A percentile compares a stretch with the other conserved stretches of the same genome.
Evolutionary conservation across 2,888 invertebrate species (phyloP).

Genomic region (Drosophila subsilvestris): DNA sequence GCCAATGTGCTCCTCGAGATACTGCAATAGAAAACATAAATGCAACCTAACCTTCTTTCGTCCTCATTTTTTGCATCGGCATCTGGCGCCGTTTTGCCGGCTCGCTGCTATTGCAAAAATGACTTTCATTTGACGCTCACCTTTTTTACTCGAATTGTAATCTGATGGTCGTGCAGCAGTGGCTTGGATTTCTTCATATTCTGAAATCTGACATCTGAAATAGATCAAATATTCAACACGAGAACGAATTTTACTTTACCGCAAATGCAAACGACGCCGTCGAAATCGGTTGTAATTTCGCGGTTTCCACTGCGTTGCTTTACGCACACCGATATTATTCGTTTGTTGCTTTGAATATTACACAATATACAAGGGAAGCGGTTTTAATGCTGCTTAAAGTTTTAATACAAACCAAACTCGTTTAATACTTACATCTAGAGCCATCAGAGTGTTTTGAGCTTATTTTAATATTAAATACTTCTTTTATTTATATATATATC

Average conservation of each 20-base stretch:
- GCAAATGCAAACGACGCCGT: slow-evolving; percentile 61
- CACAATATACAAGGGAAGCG: not conserved
- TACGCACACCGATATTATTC: not conserved
- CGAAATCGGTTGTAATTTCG: slow-evolving; percentile 38
- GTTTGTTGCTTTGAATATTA: not conserved
- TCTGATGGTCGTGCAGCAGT: slow-evolving; percentile 85
- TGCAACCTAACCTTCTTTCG: slow-evolving; percentile 65
- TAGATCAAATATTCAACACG: slow-evolving; percentile 35
- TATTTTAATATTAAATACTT: not conserved
- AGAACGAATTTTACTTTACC: slow-evolving; percentile 44
- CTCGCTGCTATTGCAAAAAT: not conserved
- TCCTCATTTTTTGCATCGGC: slow-evolving; percentile 5
- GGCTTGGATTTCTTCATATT: slow-evolving; percentile 82
- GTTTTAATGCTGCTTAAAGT: not conserved
- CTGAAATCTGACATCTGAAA: slow-evolving; percentile 30
- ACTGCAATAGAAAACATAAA: slow-evolving; percentile 77
- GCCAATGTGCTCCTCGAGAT: slow-evolving; percentile 91
- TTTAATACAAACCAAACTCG: too few species aligned
- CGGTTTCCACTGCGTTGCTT: slow-evolving; percentile 9
- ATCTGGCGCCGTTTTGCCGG: slow-evolving; percentile 50
- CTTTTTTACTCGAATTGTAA: slow-evolving; percentile 87
- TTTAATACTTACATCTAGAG: too few species aligned
- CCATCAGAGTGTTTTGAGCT: not conserved
- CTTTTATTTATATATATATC: not conserved
- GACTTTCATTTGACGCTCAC: slow-evolving; percentile 55